Evolutionary conservation across 2,113 vertebrate genomes (phyloP).

Genomic region (Hemiprocne comata): DNA sequence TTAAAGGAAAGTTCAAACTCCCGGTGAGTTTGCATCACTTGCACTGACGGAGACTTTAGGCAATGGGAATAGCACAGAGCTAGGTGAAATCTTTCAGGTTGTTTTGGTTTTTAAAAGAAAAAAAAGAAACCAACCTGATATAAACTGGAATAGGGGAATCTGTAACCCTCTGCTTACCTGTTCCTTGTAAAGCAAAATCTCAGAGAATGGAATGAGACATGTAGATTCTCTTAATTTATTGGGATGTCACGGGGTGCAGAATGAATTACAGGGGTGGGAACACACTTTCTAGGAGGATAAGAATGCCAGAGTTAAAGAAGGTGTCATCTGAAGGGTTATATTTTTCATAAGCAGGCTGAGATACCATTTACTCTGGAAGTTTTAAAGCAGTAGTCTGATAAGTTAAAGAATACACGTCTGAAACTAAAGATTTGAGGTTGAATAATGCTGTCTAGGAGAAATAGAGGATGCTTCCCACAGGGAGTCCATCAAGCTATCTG

Average conservation of each 20-base stretch:
- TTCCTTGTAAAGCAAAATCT: conserved; percentile 47
- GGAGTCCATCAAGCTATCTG: conserved; percentile 5
- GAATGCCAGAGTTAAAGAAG: background rate
- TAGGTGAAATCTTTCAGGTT: conserved; percentile 27
- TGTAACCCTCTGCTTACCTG: conserved; percentile 43
- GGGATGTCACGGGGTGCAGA: conserved; percentile 23
- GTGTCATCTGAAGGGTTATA: background rate
- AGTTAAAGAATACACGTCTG: background rate
- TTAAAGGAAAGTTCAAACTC: conserved; percentile 80
- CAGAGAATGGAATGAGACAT: conserved; percentile 44
- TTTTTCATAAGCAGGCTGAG: background rate
- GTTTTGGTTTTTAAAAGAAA: conserved; percentile 26
- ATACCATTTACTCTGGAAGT: conserved; percentile 10
- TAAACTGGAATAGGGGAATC: conserved; percentile 7
- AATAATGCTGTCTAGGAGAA: conserved; percentile 4
- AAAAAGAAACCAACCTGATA: background rate
- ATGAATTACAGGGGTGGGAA: conserved; percentile 27
- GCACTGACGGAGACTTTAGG: conserved; percentile 58
- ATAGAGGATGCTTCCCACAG: background rate
- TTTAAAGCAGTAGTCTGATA: conserved; percentile 9
- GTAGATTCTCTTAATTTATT: conserved; percentile 55
- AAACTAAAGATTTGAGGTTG: conserved; percentile 41
- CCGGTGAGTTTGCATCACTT: conserved; percentile 55
- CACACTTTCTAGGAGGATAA: background rate
- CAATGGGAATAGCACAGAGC: conserved; percentile 25